Conservation (phyloP, 2,113 vertebrate genomes). For the Malaclemys terrapin region DNA sequence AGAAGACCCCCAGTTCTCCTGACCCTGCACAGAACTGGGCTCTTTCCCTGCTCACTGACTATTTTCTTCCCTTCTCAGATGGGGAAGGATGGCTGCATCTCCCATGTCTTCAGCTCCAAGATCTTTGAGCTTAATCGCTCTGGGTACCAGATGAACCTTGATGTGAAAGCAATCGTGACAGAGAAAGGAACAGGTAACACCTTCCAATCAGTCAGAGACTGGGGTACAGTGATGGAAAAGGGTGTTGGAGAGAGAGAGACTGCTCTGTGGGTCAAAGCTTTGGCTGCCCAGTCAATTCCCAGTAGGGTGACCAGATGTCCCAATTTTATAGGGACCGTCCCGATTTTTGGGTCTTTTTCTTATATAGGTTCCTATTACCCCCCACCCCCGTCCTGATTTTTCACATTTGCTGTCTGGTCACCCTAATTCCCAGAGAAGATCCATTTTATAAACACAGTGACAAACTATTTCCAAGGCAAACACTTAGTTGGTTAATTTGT, state of each 20-base stretch:
- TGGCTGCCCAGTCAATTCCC: neutral
- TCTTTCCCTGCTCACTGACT: neutral
- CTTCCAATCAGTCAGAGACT: neutral
- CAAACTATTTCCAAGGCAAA: neutral
- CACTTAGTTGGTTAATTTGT: fast-evolving
- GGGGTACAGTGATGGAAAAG: neutral
- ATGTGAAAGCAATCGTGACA: constrained; percentile 36
- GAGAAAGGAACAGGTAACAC: constrained; percentile 76
- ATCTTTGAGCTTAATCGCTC: constrained; percentile 69
- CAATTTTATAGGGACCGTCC: no score
- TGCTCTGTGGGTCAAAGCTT: neutral
- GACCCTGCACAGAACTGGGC: neutral
- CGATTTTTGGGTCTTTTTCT: no score
- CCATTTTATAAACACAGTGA: neutral
- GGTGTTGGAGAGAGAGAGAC: neutral
- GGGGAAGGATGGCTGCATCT: constrained; percentile 53
- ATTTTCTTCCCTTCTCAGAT: constrained; percentile 56
- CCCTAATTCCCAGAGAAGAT: neutral
- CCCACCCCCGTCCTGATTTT: no score
- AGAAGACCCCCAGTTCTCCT: neutral
- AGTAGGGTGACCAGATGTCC: neutral
- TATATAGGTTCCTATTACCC: no score
- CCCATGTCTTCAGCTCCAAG: constrained; percentile 50
- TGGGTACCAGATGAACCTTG: constrained; percentile 64
- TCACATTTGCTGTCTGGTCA: no score